phyloP scores from a whole-genome alignment of 2,797 vertebrate genomes.

The Poeciliopsis turneri region DNA sequence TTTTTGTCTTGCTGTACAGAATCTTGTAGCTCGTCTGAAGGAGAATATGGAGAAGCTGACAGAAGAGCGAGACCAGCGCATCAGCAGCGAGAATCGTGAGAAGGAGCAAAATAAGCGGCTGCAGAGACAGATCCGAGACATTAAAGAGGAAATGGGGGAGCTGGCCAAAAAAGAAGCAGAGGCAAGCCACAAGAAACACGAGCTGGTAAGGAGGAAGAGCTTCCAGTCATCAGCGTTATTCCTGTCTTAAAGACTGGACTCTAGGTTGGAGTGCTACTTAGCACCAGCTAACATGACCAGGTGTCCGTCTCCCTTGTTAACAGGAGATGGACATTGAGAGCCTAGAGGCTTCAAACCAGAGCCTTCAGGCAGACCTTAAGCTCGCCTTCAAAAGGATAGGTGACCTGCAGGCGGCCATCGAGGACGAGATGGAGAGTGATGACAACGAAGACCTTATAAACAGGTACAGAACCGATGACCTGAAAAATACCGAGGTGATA shows the following conservation, averaged over 20 bases:
- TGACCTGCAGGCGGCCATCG: slow-evolving; percentile 96
- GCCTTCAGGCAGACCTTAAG: slow-evolving; percentile 95
- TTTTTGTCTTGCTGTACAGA: slow-evolving; percentile 59
- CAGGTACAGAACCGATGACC: slow-evolving; percentile 80
- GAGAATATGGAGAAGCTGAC: slow-evolving; percentile 96
- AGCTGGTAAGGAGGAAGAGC: slow-evolving; percentile 83
- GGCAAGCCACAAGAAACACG: slow-evolving; percentile 96
- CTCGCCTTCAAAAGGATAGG: slow-evolving; percentile 98
- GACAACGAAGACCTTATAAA: slow-evolving; percentile 98
- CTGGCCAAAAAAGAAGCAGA: slow-evolving; percentile 92
- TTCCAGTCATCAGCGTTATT: background rate
- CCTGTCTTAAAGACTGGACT: background rate
- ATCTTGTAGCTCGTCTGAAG: slow-evolving; percentile 89
- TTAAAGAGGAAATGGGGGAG: slow-evolving; percentile 94
- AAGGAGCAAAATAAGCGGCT: slow-evolving; percentile 96
- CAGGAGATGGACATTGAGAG: slow-evolving; percentile 99
- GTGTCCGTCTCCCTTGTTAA: slow-evolving; percentile 5
- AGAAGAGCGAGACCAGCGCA: slow-evolving; percentile 90
- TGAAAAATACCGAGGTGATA: background rate
- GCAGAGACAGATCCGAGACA: slow-evolving; percentile 91
- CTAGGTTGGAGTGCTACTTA: background rate
- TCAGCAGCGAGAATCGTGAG: slow-evolving; percentile 88
- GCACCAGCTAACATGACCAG: background rate
- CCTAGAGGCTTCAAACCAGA: slow-evolving; percentile 96
- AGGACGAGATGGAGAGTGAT: slow-evolving; percentile 99